Percentiles rank a stretch among this genome's conserved stretches.
Evolutionary conservation across 2,888 invertebrate species (phyloP).

Genomic region (Iselma pallidipennis): DNA sequence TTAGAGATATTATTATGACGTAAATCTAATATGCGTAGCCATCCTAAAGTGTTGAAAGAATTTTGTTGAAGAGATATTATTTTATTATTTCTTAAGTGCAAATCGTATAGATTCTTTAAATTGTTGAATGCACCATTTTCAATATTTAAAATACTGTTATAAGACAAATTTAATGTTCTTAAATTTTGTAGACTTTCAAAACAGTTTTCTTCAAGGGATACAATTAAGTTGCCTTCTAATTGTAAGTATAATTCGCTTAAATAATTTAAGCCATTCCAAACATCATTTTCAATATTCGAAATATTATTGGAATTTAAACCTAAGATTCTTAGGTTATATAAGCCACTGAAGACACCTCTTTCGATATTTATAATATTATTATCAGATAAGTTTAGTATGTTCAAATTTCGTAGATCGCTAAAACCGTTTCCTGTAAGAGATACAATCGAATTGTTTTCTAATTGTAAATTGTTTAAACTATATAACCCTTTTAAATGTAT

Average conservation of each 20-base stretch:
- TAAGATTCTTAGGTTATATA: constrained; percentile 1
- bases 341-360: neutral
- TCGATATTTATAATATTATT: neutral
- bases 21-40: no score
- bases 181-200: neutral
- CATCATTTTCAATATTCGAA: neutral
- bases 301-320: neutral
- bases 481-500: no score
- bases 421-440: neutral
- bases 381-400: constrained; percentile 4
- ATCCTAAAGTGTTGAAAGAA: no score
- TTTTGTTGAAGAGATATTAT: no score
- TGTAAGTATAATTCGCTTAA: neutral
- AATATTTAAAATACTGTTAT: neutral
- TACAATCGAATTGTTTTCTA: neutral
- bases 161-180: neutral
- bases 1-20: no score
- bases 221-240: no score
- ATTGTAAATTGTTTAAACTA: neutral
- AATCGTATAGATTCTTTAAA: no score
- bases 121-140: neutral
- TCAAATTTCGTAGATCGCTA: neutral
- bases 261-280: constrained; percentile 2
- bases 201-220: neutral
- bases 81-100: no score